Conservation (phyloP, 2,888 invertebrate genomes). For the Eristalinus sepulchralis region DNA sequence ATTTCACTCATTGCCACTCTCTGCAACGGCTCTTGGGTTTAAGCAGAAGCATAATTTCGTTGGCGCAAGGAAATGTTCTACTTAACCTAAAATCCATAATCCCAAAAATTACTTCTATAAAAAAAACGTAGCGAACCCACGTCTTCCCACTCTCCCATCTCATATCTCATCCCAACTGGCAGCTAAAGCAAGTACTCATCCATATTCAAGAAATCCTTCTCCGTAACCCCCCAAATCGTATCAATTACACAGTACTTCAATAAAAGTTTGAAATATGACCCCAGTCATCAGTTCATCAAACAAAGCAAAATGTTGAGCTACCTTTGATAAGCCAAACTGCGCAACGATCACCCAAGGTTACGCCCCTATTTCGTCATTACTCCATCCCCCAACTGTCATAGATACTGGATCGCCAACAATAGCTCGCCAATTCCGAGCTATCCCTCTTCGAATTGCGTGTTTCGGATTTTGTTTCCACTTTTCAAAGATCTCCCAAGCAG, state of each 20-base stretch:
- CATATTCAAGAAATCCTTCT: neutral
- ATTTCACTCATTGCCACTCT: no score
- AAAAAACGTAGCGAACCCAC: neutral
- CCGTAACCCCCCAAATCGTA: neutral
- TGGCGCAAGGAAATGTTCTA: no score
- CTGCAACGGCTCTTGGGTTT: no score
- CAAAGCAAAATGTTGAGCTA: neutral
- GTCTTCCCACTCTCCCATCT: neutral
- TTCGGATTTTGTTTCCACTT: conserved; percentile 3
- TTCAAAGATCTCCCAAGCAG: conserved; percentile 6
- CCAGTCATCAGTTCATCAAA: neutral
- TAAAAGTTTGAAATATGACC: conserved; percentile 11
- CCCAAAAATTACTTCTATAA: no score
- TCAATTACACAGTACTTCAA: neutral
- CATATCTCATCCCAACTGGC: neutral
- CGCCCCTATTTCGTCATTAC: conserved; percentile 15
- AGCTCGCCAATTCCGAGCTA: conserved; percentile 26
- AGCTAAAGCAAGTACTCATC: neutral
- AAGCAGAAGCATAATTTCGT: no score
- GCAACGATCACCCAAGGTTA: conserved; percentile 13
- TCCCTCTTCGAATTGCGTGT: conserved; percentile 51
- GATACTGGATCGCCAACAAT: conserved; percentile 21
- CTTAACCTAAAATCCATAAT: no score
- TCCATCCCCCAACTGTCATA: conserved; percentile 13
- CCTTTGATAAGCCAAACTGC: conserved; percentile 23